Evolutionary conservation across 2,797 vertebrate genomes (phyloP).

Genomic region (Sebastes trivittatus): DNA sequence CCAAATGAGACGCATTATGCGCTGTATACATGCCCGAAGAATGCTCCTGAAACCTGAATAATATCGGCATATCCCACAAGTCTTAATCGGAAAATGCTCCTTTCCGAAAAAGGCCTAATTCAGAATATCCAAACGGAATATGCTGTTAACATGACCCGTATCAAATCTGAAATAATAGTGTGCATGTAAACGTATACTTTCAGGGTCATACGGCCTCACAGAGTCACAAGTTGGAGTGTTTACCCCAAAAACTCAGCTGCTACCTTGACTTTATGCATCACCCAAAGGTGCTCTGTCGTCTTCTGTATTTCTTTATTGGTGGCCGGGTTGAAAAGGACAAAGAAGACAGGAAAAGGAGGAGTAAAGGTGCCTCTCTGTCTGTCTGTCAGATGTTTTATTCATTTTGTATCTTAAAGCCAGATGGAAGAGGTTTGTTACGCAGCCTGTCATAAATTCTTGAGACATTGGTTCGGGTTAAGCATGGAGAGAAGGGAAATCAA

Average conservation of each 20-base stretch:
- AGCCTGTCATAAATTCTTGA: constrained; percentile 55
- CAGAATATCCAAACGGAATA: too few relatives aligned
- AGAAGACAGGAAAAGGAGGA: constrained; percentile 12
- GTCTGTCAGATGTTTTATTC: constrained; percentile 72
- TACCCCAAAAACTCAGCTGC: background rate
- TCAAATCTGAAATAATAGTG: too few relatives aligned
- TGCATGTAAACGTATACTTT: background rate
- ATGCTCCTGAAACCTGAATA: too few relatives aligned
- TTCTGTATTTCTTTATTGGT: constrained; percentile 25
- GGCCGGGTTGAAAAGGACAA: constrained; percentile 42
- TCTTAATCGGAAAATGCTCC: too few relatives aligned
- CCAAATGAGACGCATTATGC: too few relatives aligned
- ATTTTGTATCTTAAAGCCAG: constrained; percentile 61
- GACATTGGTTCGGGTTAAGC: constrained; percentile 27
- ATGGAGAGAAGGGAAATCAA: constrained; percentile 21
- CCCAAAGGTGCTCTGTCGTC: constrained; percentile 6
- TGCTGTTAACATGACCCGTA: too few relatives aligned
- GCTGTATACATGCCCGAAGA: too few relatives aligned
- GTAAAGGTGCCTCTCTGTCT: constrained; percentile 55
- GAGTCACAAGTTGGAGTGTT: background rate
- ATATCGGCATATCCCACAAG: too few relatives aligned
- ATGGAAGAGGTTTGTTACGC: constrained; percentile 66
- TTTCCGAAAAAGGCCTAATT: too few relatives aligned
- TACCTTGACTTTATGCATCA: background rate
- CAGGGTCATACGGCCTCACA: background rate